Base-by-base conservation (phyloP, 1,140 invertebrate genomes). In the Calosoma granatense region DNA sequence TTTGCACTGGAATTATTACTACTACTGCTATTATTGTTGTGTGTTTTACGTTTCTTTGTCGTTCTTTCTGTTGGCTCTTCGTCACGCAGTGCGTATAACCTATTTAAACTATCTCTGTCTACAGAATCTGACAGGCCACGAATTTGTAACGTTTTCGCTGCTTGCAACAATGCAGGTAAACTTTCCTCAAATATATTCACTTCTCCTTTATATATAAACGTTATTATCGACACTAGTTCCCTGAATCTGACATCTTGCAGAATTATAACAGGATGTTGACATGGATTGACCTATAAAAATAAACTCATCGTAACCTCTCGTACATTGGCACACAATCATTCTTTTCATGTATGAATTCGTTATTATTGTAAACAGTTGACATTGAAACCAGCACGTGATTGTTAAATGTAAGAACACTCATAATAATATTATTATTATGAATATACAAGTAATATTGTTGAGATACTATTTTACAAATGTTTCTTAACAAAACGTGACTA, bases 141-240 rank as follows among this genome's bases (percentile, higher is more conserved):
- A 56, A 84, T 83, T 65, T 81, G 78, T 19, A 84, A 63, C 0
- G 77, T 77, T 63, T 83, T 80, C 4, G 82, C 82, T 36, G 81
- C 80, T 64, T 81, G 81, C 41, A 84, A 66, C 1, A 84, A 67
- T 6, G 77, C 71, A 20, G 81, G 79, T 56, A 84, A 69, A 67
- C 81, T 81, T 59, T 82, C 77, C 56, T 84, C 80, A 51, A 80
- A 79, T 19, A 84, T 82, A 70, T 82, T 83, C 2, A 84, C 81
- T 67, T 83, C 82, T 14, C 82, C 82, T 62, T 81, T 82, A 58
- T 84, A 84, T 69, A 84, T 81, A 69, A 82, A 84, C 61, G 76
- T 77, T 52, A 84, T 68, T 20, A 84, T 62, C 55, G 78, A 78
- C 63, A 78, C 75, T 26, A 84, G 66, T 60, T 81, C 80, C 15